These are phyloP conservation scores for Lissocephala sabroskyi DNA, from an alignment of 2,888 invertebrate species.

Conservation along the genomic window DNA sequence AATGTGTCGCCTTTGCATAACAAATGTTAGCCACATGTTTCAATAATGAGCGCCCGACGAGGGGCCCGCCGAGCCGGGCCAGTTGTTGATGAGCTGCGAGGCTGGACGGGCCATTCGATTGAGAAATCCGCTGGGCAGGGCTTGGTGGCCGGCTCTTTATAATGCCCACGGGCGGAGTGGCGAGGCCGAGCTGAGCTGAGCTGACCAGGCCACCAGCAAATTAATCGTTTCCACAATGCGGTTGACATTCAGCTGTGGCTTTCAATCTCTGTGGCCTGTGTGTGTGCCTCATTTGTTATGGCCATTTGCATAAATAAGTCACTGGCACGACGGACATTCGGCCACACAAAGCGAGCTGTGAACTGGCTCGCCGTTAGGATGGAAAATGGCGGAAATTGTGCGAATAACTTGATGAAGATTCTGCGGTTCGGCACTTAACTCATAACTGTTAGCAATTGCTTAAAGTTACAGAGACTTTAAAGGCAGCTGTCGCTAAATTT, in stretches of 20 bases:
- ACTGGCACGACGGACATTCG: conserved; percentile 31
- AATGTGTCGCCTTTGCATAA: conserved; percentile 57
- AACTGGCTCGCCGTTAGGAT: no score
- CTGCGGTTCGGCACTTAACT: no score
- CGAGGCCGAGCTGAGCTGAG: neutral
- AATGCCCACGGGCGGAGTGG: conserved; percentile 18
- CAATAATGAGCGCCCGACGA: conserved; percentile 43
- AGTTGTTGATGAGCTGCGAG: no score
- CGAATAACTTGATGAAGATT: conserved; percentile 62
- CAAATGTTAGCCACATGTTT: conserved; percentile 60
- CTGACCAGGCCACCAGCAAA: conserved; percentile 29
- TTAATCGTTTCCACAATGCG: conserved; percentile 59
- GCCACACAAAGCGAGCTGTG: no score
- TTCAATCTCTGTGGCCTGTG: conserved; percentile 2
- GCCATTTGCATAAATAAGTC: conserved; percentile 65
- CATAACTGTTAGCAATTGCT: no score
- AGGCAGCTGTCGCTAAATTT: no score
- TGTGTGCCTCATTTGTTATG: conserved; percentile 59
- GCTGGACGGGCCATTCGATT: conserved; percentile 22
- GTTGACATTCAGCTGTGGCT: conserved; percentile 22
- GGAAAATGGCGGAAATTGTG: conserved; percentile 39
- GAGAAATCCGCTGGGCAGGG: conserved; percentile 47
- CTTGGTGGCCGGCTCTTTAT: neutral
- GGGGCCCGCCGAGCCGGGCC: neutral
- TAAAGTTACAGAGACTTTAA: no score